Conservation (phyloP, 2,797 vertebrate genomes). For the Channa striata region DNA sequence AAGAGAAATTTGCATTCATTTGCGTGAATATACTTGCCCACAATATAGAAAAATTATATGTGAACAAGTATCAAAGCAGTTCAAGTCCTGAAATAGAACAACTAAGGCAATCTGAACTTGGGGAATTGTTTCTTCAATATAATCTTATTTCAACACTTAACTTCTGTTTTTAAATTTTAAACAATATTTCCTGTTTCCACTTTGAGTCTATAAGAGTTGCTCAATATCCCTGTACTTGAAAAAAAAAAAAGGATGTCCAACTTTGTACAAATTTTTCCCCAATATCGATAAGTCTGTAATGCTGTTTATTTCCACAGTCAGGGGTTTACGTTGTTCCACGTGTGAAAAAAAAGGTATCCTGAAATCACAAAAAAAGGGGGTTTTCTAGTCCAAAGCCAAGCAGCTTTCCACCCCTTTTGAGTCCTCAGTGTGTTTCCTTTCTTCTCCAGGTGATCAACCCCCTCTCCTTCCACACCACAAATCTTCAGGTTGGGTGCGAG, state of each 20-base stretch:
- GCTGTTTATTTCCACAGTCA: constrained; percentile 64
- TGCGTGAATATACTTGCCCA: constrained; percentile 83
- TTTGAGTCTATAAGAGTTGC: constrained; percentile 71
- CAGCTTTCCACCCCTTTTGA: constrained; percentile 67
- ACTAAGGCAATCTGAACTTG: constrained; percentile 84
- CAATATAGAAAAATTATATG: constrained; percentile 89
- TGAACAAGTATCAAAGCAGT: constrained; percentile 82
- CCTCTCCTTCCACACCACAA: constrained; percentile 45
- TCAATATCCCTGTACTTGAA: constrained; percentile 68
- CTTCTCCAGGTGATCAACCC: constrained; percentile 50
- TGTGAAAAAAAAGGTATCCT: constrained; percentile 56
- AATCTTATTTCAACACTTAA: constrained; percentile 71
- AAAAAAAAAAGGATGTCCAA: constrained; percentile 63
- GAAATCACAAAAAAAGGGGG: constrained; percentile 66
- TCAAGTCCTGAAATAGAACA: constrained; percentile 85
- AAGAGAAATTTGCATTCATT: constrained; percentile 87
- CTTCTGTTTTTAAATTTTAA: constrained; percentile 64
- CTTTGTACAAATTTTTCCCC: constrained; percentile 71
- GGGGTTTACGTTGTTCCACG: constrained; percentile 49
- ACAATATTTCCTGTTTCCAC: constrained; percentile 65
- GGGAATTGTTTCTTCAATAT: constrained; percentile 72
- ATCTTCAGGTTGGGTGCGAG: constrained; percentile 53
- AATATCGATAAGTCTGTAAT: constrained; percentile 67
- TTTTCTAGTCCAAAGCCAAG: constrained; percentile 76
- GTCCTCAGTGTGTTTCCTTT: constrained; percentile 58